Percentiles rank a stretch among this genome's conserved stretches.
Conservation (phyloP, 2,113 vertebrate species). For the Leuciscus idus region DNA sequence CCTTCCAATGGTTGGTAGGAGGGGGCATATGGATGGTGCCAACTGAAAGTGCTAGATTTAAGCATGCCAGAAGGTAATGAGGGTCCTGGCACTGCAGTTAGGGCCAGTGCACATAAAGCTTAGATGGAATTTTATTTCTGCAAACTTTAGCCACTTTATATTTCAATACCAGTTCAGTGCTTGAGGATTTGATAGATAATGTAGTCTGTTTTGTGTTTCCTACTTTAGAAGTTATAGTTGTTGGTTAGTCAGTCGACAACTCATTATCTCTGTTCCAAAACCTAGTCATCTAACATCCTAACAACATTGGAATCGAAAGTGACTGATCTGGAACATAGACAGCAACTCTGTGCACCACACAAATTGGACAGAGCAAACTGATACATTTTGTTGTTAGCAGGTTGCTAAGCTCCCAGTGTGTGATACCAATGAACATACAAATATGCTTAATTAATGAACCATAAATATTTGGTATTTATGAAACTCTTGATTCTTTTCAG, state of each 20-base stretch:
- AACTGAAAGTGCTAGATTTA: background rate
- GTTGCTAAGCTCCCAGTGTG: too few species aligned
- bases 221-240: background rate
- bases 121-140: background rate
- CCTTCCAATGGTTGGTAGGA: slow-evolving; percentile 45
- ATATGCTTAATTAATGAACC: background rate
- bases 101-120: background rate
- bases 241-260: background rate
- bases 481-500: too few species aligned
- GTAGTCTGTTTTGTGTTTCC: background rate
- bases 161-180: background rate
- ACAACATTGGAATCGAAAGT: background rate
- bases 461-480: background rate
- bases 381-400: too few species aligned
- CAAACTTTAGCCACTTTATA: background rate
- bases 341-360: background rate
- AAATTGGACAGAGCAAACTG: too few species aligned
- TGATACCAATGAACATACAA: too few species aligned
- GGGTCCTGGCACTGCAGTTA: background rate
- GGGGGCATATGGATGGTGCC: background rate
- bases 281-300: background rate
- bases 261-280: background rate
- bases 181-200: background rate
- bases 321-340: background rate
- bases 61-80: background rate